Evolutionary conservation across 2,113 vertebrate genomes (phyloP), one percentile per base, ranked within the genome.

Genomic region (Rafetus swinhoei): DNA sequence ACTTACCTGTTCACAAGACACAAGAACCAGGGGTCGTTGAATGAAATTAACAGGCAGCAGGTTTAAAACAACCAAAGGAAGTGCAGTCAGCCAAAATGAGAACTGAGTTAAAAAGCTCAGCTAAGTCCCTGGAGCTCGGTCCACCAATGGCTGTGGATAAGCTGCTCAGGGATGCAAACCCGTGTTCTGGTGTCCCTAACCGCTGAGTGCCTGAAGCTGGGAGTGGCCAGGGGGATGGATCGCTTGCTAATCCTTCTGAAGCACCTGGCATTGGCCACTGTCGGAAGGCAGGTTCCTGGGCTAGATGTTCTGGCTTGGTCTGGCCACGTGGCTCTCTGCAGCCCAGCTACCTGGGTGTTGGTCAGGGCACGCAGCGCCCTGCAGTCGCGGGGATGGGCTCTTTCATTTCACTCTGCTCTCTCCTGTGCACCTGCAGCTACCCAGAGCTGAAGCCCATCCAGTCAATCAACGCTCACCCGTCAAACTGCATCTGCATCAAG

Each of bases 401-500:
- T 83, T 0, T 0, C 0, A 53, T 87, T 62, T 91, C 84, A 94
- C 80, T 84, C 88, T 95, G 79, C 35, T 56, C 74, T 90, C 81
- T 96, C 53, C 35, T 89, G 2, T 85, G 21, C 85, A 29, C 93
- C 89, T 9, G 13, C 96, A 99, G 99, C 96, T 99, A 99, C 81
- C 99, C 99, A 0, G 99, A 99, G 82, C 98, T 99, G 93, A 99
- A 99, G 96, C 99, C 99, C 35, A 99, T 99, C 91, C 99, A 99
- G 97, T 99, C 99, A 76, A 99, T 99, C 98, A 99, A 99, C 0
- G 99, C 99, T 50, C 99, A 99, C 85, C 99, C 99, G 13, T 99
- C 99, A 83, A 99, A 99, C 97, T 99, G 99, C 97, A 99, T 99
- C 97, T 99, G 99, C 86, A 99, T 99, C 97, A 99, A 99, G 97